These are phyloP conservation scores for Gymnopithys bicolor DNA, from an alignment of 2,797 vertebrate genomes.

Conservation along the genomic window DNA sequence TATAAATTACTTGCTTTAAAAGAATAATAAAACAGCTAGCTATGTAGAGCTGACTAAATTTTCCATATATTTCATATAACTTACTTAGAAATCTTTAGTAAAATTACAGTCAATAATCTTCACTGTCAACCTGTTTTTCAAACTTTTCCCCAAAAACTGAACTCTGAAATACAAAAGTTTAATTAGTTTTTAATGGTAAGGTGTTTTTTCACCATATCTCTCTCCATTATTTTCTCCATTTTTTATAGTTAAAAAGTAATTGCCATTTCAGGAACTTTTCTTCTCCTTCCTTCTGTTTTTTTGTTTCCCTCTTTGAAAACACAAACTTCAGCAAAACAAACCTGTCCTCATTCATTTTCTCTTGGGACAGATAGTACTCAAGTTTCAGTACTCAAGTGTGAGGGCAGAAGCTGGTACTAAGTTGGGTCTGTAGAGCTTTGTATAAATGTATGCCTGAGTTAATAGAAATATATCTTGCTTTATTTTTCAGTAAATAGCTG, in stretches of 20 bases:
- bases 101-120: slow-evolving; percentile 78
- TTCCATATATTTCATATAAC: slow-evolving; percentile 54
- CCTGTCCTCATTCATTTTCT: background rate
- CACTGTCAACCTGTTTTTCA: slow-evolving; percentile 65
- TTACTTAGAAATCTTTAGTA: slow-evolving; percentile 69
- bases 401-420: background rate
- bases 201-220: slow-evolving; percentile 66
- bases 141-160: slow-evolving; percentile 71
- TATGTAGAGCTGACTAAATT: slow-evolving; percentile 53
- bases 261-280: slow-evolving; percentile 23
- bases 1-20: slow-evolving; percentile 80
- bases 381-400: fast-evolving
- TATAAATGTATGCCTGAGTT: background rate
- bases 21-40: slow-evolving; percentile 73
- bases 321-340: background rate
- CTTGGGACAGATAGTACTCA: background rate
- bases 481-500: background rate
- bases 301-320: background rate
- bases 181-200: slow-evolving; percentile 70
- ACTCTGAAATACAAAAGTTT: slow-evolving; percentile 74
- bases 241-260: slow-evolving; percentile 66
- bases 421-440: fast-evolving
- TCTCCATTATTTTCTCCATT: slow-evolving; percentile 65
- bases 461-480: background rate
- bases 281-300: slow-evolving; percentile 26